Evolutionary conservation across 2,888 invertebrate species (phyloP), one percentile per base, ranked within the genome.

Genomic region (Acanthosepion pharaonis): DNA sequence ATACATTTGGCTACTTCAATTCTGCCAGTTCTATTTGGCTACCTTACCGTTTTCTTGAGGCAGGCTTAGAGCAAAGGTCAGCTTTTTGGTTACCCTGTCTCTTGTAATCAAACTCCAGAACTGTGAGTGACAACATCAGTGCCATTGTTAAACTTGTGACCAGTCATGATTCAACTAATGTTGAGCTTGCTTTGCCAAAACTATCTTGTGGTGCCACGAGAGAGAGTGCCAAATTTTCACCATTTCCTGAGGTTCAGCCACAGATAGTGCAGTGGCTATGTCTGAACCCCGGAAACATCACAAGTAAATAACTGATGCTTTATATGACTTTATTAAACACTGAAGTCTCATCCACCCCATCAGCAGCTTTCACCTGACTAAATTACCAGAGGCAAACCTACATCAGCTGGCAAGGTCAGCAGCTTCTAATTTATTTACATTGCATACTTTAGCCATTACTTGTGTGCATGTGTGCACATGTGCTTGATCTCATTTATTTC

Each of bases 261-360:
- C 78, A 78, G 78, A 78, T 78, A 78, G 33, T 33, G 78, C n/a
- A 23, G 15, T 78, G 78, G 78, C 11, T 78, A n/a, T 78, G 78
- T 33, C 78, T 78, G 78, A 78, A n/a, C n/a, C 9, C 33, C 78
- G 33, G 78, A 33, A 78, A n/a, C 78, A 15, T 78, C n/a, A 78
- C 78, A 78, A 78, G 33, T 78, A 78, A 78, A 78, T 78, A 33
- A 78, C n/a, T n/a, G 15, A n/a, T 33, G n/a, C 9, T 78, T 28
- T 78, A 78, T 78, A 78, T 78, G 78, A 78, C 78, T 78, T 78
- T 78, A 78, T 78, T 78, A 78, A 78, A 78, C n/a, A n/a, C 78
- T 78, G 78, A 78, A 78, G 78, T 28, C 78, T 78, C n/a, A 18
- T 33, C n/a, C 78, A n/a, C 78, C 11, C n/a, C n/a, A 9, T 33